Percentiles rank a stretch among this genome's conserved stretches.
Evolutionary conservation across 1,140 invertebrate genomes (phyloP).

Genomic region (Asbolus verrucosus): DNA sequence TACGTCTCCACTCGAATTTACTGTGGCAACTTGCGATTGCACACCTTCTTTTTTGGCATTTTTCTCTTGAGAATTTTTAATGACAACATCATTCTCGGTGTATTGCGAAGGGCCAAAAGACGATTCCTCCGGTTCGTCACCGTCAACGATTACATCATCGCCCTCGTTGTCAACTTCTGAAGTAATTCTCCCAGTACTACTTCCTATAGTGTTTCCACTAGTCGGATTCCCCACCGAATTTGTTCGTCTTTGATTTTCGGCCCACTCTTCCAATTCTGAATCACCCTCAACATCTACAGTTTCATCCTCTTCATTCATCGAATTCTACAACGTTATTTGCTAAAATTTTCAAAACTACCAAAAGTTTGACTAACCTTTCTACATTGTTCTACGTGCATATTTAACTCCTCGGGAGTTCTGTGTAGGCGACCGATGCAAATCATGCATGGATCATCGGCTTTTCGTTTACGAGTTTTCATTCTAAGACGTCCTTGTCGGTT

Average conservation of each 20-base stretch:
- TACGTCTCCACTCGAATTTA: conserved; percentile 64
- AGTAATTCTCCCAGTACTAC: conserved; percentile 54
- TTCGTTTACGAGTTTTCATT: conserved; percentile 73
- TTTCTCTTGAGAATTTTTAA: conserved; percentile 51
- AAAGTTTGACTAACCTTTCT: conserved; percentile 63
- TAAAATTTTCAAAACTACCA: background rate
- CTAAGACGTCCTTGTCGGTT: conserved; percentile 79
- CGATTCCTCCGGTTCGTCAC: conserved; percentile 75
- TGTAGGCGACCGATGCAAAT: conserved; percentile 77
- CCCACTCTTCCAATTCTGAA: conserved; percentile 64
- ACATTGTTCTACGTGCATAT: conserved; percentile 80
- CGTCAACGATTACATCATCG: conserved; percentile 80
- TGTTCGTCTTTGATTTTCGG: conserved; percentile 59
- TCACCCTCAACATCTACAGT: conserved; percentile 70
- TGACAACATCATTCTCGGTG: conserved; percentile 72
- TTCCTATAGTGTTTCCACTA: conserved; percentile 50
- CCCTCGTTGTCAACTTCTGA: conserved; percentile 71
- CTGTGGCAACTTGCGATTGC: conserved; percentile 64
- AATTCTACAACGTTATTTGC: conserved; percentile 41
- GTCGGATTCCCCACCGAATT: conserved; percentile 53
- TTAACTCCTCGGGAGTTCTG: conserved; percentile 76
- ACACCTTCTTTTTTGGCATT: conserved; percentile 58
- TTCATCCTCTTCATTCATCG: conserved; percentile 67
- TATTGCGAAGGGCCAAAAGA: conserved; percentile 79
- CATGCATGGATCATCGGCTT: conserved; percentile 82